Evolutionary conservation across 2,797 vertebrate genomes (phyloP), one percentile per base, ranked within the genome.

Genomic region (Orientallactaga sibirica): DNA sequence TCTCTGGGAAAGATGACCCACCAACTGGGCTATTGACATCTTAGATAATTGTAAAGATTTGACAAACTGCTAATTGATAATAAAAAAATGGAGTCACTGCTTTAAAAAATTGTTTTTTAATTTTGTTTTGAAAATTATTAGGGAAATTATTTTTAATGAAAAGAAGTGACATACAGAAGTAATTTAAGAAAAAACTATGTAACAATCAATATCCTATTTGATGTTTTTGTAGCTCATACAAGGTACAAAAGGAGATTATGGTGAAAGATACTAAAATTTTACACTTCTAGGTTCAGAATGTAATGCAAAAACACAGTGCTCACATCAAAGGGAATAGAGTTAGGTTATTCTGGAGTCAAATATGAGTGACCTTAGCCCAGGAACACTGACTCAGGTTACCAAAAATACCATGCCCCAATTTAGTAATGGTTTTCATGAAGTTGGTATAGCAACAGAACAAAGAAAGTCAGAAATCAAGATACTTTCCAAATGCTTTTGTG

Each of bases 1-100:
- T 95, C 52, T 92, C 94, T 96, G 55, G 14, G 43, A 93, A 95
- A 67, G 58, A 85, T 94, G 88, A 43, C 43, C 94, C 41, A 95
- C 58, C 33, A 58, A 79, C 96, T 95, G 48, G 8, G 96, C 22
- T 33, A 10, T 37, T 97, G 96, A 86, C 33, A 64, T 94, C 92
- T 33, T 89, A 92, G 96, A 27, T 75, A n/a, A 61, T 91, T 93
- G 78, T 64, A 58, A 96, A 97, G 73, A 74, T 94, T 64, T 94
- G 88, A 95, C 94, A 88, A 93, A 86, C 48, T 91, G 78, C 7
- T 29, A 48, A 95, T 75, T 88, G 79, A 77, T 91, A 74, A 93
- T 83, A 93, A 92, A 55, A 88, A 91, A 87, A 81, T 25, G 76
- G 2, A 97, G 73, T 93, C 70, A 74, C 14, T 90, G 24, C 80